Base-by-base conservation (phyloP, 2,888 invertebrate species). In the Strigamia transsilvanica region DNA sequence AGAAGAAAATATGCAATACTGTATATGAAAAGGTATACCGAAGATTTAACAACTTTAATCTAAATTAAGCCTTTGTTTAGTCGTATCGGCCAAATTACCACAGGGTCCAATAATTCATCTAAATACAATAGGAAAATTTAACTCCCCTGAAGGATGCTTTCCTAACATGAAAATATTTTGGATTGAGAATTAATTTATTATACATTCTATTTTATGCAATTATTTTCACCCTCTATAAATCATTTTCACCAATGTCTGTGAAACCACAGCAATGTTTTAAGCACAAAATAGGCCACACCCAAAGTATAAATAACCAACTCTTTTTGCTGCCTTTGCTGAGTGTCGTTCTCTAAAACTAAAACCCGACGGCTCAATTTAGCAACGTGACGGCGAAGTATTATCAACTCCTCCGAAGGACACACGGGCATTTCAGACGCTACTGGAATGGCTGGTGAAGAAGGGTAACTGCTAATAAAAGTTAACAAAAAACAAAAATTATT, bases 281-380 rank as follows among this genome's bases (percentile, higher is more conserved):
- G 90, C 85, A 96, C 89, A 88, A 96, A 91, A 88, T 96, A 97
- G 41, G 95, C 93, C 85, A 96, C 90, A 38, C 96, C 94, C 85
- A 95, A 89, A 83, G 94, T 94, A 87, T 94, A 95, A 79, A 95
- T 90, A 85, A 96, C 91, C 87, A 96, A 93, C 87, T 97, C 97
- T 85, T 94, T 92, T 87, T 96, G 95, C 86, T 94, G 92, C 83
- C 95, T 91, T 86, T 94, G 93, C 85, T 93, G 90, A 87, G 94
- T 93, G 86, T 96, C 96, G 84, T 95, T 91, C 89, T 97, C 97
- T 84, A 97, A 91, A 7, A 93, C 92, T 90, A 95, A 92, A 10
- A 97, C 93, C 23, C 97, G 92, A 79, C 96, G 91, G 87, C 95
- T 95, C 84, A 97, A 88, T 87, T 96, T 95, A 27, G 94, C 94